Conservation (phyloP, 2,888 invertebrate species). For the Ptilodon capucinus region DNA sequence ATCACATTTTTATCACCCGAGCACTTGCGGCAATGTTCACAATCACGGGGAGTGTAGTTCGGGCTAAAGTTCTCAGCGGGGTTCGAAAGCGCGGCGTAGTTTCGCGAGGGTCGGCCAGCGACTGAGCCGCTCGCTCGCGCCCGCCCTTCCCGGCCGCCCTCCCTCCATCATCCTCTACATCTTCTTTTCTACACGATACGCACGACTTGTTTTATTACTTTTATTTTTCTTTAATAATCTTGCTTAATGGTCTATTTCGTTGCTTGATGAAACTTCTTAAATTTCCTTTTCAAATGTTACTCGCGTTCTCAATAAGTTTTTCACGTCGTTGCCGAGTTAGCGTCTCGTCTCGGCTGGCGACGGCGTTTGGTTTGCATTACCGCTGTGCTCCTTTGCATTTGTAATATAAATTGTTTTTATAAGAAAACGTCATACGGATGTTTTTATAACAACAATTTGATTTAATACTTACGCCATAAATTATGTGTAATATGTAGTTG, state of each 20-base stretch:
- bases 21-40: constrained; percentile 27
- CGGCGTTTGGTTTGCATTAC: constrained; percentile 10
- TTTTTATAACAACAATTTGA: no score
- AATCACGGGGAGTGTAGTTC: constrained; percentile 19
- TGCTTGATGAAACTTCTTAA: constrained; percentile 64
- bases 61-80: constrained; percentile 35
- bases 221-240: constrained; percentile 78
- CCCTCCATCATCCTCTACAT: constrained; percentile 46
- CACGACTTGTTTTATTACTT: constrained; percentile 75
- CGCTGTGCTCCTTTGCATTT: constrained; percentile 3
- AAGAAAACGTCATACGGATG: not conserved
- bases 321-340: constrained; percentile 24
- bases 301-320: constrained; percentile 47
- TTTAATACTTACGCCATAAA: no score
- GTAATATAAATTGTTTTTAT: not conserved
- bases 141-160: constrained; percentile 54
- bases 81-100: constrained; percentile 2
- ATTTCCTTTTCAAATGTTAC: constrained; percentile 53
- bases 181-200: constrained; percentile 61
- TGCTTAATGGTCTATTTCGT: constrained; percentile 73
- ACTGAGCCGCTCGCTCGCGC: constrained; percentile 47
- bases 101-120: constrained; percentile 48
- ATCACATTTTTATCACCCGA: constrained; percentile 42
- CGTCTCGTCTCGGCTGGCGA: constrained; percentile 3
- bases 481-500: no score